Percentiles rank a stretch among this genome's conserved stretches.
Evolutionary conservation across 1,140 invertebrate species (phyloP).

Genomic region (Euura lappo): DNA sequence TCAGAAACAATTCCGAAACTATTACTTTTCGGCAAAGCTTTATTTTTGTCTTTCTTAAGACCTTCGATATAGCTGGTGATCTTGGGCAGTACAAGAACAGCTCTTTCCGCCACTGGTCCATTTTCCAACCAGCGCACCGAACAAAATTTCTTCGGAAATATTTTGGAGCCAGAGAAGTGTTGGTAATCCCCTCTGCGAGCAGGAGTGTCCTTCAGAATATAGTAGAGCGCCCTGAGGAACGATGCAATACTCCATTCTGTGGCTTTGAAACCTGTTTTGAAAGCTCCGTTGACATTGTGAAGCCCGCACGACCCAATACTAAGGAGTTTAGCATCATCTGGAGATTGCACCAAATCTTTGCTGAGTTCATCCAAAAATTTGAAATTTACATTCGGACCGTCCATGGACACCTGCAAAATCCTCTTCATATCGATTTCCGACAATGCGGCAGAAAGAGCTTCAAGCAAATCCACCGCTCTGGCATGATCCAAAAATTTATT

Average conservation of each 20-base stretch:
- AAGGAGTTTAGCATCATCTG: conserved; percentile 20
- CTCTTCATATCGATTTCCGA: conserved; percentile 18
- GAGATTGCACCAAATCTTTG: conserved; percentile 21
- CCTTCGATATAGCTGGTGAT: background rate
- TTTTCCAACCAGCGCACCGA: conserved; percentile 25
- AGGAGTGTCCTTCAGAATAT: conserved; percentile 26
- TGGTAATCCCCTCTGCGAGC: conserved; percentile 27
- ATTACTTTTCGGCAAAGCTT: background rate
- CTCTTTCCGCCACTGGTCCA: conserved; percentile 16
- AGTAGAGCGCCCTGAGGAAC: conserved; percentile 25
- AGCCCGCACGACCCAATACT: conserved; percentile 25
- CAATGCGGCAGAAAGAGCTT: conserved; percentile 20
- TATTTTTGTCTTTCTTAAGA: too few species aligned
- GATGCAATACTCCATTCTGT: conserved; percentile 22
- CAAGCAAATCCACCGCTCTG: conserved; percentile 22
- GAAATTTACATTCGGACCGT: too few species aligned
- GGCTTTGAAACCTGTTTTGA: conserved; percentile 19
- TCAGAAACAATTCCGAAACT: conserved; percentile 14
- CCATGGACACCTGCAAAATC: conserved; percentile 19
- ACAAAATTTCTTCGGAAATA: conserved; percentile 30
- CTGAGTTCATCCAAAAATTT: conserved; percentile 27
- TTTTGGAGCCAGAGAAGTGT: conserved; percentile 10
- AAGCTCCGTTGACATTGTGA: conserved; percentile 24
- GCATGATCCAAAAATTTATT: conserved; percentile 23
- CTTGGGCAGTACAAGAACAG: conserved; percentile 14